These are phyloP conservation scores for Sebastes umbrosus DNA, from an alignment of 2,797 vertebrate species.

Conservation along the genomic window DNA sequence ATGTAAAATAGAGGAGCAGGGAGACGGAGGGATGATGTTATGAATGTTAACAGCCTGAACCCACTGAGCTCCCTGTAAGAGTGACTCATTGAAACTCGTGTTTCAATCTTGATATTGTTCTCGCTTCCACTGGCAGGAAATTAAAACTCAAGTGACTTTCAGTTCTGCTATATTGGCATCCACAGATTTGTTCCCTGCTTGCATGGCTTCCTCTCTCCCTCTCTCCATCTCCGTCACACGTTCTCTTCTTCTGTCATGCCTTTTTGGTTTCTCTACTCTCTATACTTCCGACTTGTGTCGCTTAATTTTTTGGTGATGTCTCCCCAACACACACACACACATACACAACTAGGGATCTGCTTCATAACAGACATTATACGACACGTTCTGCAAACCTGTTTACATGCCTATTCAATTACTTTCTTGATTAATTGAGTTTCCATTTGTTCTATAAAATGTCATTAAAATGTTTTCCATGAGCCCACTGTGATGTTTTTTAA, in stretches of 20 bases:
- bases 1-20: constrained; percentile 21
- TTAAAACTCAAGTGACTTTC: constrained; percentile 66
- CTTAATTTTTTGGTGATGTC: background rate
- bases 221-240: background rate
- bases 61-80: constrained; percentile 51
- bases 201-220: constrained; percentile 7
- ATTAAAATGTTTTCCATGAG: background rate
- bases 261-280: background rate
- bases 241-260: constrained; percentile 7
- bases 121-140: constrained; percentile 70
- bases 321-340: background rate
- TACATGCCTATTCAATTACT: background rate
- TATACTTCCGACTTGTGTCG: background rate
- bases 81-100: constrained; percentile 69
- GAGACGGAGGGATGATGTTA: constrained; percentile 44
- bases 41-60: constrained; percentile 67
- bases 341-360: background rate
- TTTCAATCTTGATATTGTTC: constrained; percentile 71
- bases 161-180: constrained; percentile 45
- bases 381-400: background rate
- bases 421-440: background rate
- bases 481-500: background rate
- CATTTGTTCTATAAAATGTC: background rate
- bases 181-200: constrained; percentile 41
- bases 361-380: background rate